Conservation (phyloP, 2,888 invertebrate species). For the Lottia scabra region DNA sequence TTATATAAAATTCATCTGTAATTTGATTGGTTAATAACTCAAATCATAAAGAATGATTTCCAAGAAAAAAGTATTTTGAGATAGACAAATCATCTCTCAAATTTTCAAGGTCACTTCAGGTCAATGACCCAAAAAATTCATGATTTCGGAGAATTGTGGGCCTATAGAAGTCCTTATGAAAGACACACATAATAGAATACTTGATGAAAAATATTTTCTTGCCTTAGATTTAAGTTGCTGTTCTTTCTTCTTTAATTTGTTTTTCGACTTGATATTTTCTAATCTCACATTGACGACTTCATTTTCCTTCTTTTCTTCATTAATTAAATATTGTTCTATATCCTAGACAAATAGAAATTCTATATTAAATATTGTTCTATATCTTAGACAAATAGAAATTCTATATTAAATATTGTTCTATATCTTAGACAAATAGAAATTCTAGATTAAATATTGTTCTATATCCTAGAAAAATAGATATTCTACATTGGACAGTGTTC, state of each 20-base stretch:
- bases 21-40: too few species aligned
- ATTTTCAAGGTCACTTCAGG: too few species aligned
- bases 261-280: conserved; percentile 69
- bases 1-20: too few species aligned
- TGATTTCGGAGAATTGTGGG: not conserved
- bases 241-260: conserved; percentile 68
- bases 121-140: too few species aligned
- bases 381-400: not conserved
- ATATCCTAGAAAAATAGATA: too few species aligned
- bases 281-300: conserved; percentile 66
- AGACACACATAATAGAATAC: not conserved
- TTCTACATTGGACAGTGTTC: too few species aligned
- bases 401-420: too few species aligned
- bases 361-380: conserved; percentile 19
- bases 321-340: conserved; percentile 60
- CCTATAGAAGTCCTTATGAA: not conserved
- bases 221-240: conserved; percentile 68
- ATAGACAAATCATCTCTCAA: too few species aligned
- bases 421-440: too few species aligned
- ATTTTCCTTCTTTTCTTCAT: conserved; percentile 60
- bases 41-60: too few species aligned
- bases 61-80: too few species aligned
- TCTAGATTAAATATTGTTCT: too few species aligned
- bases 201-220: conserved; percentile 5
- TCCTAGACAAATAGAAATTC: conserved; percentile 46